A percentile compares a stretch with the other conserved stretches of the same genome.
Conservation (phyloP, 2,888 invertebrate species). For the Aromia moschata region DNA sequence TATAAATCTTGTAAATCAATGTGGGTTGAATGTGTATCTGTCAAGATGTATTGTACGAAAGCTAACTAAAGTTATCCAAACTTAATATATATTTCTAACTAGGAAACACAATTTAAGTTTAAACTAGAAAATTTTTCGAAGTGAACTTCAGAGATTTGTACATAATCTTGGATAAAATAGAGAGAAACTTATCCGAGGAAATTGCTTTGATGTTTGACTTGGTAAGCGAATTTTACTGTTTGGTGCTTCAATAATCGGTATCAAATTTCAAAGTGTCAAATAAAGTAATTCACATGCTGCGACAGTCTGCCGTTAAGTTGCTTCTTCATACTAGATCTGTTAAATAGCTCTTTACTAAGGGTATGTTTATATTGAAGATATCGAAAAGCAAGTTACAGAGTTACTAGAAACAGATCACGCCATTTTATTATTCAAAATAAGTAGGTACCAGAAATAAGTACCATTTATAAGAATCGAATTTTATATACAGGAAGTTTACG, state of each 20-base stretch:
- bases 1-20: too few species aligned
- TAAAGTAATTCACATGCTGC: not conserved
- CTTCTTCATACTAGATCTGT: not conserved
- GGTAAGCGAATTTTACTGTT: constrained; percentile 26
- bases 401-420: too few species aligned
- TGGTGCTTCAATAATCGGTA: constrained; percentile 22
- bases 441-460: too few species aligned
- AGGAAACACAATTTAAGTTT: constrained; percentile 39
- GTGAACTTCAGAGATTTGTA: constrained; percentile 28
- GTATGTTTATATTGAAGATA: too few species aligned
- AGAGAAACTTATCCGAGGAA: constrained; percentile 28
- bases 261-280: constrained; percentile 8
- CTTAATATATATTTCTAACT: constrained; percentile 15
- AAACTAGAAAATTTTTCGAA: constrained; percentile 27
- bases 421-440: too few species aligned
- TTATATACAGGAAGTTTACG: too few species aligned
- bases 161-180: constrained; percentile 34
- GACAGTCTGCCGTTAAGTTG: too few species aligned
- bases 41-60: constrained; percentile 4
- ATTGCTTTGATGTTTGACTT: constrained; percentile 31
- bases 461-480: too few species aligned
- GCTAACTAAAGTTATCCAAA: constrained; percentile 14
- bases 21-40: not conserved
- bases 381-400: too few species aligned
- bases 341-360: too few species aligned